These are phyloP conservation scores for Typhlomys cinereus DNA, from an alignment of 2,113 vertebrate genomes.

Conservation along the genomic window DNA sequence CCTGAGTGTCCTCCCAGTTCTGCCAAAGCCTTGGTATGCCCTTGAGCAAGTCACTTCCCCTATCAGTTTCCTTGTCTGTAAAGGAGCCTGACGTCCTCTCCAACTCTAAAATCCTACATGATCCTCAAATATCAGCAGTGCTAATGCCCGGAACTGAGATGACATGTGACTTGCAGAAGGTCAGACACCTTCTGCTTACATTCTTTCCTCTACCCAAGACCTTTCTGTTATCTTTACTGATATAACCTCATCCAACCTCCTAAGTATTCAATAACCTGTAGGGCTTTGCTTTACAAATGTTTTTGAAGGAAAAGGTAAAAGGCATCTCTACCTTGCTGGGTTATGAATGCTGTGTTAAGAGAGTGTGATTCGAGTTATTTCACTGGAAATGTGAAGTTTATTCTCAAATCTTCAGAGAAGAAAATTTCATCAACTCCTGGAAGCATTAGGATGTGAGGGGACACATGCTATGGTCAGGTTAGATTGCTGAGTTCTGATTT, in stretches of 20 bases:
- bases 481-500: constrained; percentile 1
- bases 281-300: background rate
- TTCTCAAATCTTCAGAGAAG: constrained; percentile 23
- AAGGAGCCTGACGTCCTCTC: background rate
- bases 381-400: background rate
- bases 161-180: background rate
- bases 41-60: constrained; percentile 39
- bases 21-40: constrained; percentile 2
- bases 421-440: constrained; percentile 15
- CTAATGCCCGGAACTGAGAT: background rate
- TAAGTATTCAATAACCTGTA: background rate
- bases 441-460: background rate
- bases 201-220: background rate
- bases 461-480: background rate
- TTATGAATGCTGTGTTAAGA: background rate
- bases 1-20: background rate
- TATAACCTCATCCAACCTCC: background rate
- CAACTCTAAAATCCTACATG: constrained; percentile 46
- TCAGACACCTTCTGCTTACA: background rate
- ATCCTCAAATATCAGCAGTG: background rate
- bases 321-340: background rate
- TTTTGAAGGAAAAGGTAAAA: background rate
- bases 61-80: constrained; percentile 51
- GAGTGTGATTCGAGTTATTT: background rate
- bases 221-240: constrained; percentile 16